phyloP scores from a whole-genome alignment of 2,797 vertebrate species.

The Prunella strophiata region DNA sequence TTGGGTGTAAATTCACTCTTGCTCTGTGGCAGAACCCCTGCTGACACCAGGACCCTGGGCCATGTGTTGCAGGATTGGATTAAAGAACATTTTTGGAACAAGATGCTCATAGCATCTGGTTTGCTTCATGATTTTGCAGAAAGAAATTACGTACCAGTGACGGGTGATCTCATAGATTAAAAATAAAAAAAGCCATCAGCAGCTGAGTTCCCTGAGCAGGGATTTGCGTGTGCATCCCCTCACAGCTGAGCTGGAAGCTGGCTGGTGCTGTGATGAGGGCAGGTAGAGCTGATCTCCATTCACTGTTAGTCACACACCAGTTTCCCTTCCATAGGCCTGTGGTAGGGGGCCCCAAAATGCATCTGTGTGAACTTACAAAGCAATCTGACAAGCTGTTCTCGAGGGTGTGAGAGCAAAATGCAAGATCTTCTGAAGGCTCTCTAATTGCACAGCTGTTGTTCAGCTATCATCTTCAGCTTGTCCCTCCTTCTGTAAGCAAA shows the following conservation, averaged over 20 bases:
- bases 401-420: background rate
- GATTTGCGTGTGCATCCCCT: background rate
- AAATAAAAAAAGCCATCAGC: slow-evolving; percentile 15
- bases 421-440: background rate
- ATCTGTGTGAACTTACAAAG: background rate
- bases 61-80: slow-evolving; percentile 4
- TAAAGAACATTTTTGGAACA: background rate
- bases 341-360: background rate
- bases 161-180: slow-evolving; percentile 5
- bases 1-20: background rate
- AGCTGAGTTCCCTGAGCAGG: background rate
- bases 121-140: slow-evolving; percentile 38
- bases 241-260: background rate
- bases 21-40: background rate
- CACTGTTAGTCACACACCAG: background rate
- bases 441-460: background rate
- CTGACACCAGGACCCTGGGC: background rate
- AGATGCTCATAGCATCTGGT: slow-evolving; percentile 9
- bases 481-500: background rate
- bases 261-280: background rate
- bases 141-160: background rate
- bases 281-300: background rate
- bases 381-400: background rate
- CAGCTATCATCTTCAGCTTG: background rate
- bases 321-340: background rate